Evolutionary conservation across 2,797 vertebrate species (phyloP).

Genomic region (Tapirus indicus): DNA sequence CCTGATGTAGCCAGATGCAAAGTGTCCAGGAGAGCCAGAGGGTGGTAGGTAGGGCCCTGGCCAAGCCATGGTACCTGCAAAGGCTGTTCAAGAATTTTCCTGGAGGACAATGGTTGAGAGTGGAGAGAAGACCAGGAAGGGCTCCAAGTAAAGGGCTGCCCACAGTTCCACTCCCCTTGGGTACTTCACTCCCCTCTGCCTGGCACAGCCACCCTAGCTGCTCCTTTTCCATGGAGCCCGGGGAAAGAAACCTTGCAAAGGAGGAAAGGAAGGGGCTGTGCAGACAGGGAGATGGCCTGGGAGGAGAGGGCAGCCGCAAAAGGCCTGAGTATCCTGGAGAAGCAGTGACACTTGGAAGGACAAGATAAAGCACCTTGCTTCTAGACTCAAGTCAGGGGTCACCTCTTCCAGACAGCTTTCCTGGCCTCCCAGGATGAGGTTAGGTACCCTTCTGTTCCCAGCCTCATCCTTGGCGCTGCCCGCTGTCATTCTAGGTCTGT

Average conservation of each 20-base stretch:
- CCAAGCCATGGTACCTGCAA: not conserved
- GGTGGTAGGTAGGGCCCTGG: not conserved
- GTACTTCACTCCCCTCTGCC: not conserved
- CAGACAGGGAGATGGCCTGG: not conserved
- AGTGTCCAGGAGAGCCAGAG: not conserved
- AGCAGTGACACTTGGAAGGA: not conserved
- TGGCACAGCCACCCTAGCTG: not conserved
- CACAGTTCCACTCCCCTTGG: not conserved
- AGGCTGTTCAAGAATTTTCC: not conserved
- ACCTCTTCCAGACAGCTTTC: constrained; percentile 16
- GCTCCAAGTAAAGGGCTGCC: not conserved
- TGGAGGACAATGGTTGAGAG: not conserved
- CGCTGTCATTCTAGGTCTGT: not conserved
- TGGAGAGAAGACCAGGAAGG: not conserved
- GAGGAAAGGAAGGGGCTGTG: not conserved
- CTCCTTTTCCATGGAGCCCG: not conserved
- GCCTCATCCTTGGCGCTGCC: not conserved
- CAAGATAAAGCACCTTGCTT: not conserved
- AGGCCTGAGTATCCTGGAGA: not conserved
- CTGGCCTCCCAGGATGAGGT: not conserved
- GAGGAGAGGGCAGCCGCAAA: not conserved
- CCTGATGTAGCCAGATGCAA: not conserved
- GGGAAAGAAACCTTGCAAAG: not conserved
- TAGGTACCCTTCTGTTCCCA: not conserved
- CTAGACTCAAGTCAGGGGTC: not conserved